A percentile compares a stretch with the other conserved stretches of the same genome.
Evolutionary conservation across 1,140 invertebrate species (phyloP).

Genomic region (Rhynchophorus ferrugineus): DNA sequence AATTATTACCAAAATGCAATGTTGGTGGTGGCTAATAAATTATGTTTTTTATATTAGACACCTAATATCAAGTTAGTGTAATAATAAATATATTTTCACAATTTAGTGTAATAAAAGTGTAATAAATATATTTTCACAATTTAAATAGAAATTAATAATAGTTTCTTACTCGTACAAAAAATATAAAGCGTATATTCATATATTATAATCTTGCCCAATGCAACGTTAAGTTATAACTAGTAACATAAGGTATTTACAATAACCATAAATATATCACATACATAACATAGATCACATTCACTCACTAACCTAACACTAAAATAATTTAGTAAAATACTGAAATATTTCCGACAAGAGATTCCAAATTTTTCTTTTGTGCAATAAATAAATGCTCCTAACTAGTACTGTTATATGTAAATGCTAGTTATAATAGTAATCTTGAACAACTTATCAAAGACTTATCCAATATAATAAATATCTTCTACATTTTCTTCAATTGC

Average conservation of each 20-base stretch:
- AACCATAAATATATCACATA: conserved; percentile 13
- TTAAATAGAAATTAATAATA: conserved; percentile 11
- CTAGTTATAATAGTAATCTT: too few species aligned
- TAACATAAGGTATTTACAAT: conserved; percentile 16
- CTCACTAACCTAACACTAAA: conserved; percentile 24
- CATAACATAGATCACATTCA: conserved; percentile 32
- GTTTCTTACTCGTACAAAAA: conserved; percentile 13
- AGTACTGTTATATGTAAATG: too few species aligned
- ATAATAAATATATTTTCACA: conserved; percentile 8
- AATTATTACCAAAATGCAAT: conserved; percentile 32
- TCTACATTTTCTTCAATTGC: conserved; percentile 1
- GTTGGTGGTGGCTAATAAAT: conserved; percentile 23
- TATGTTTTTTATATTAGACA: conserved; percentile 27
- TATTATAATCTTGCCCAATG: conserved; percentile 14
- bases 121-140: conserved; percentile 10
- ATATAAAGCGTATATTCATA: conserved; percentile 27
- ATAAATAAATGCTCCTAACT: conserved; percentile 24
- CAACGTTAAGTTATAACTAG: neutral
- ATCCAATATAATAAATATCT: neutral
- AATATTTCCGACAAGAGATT: conserved; percentile 36
- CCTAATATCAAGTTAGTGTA: conserved; percentile 25
- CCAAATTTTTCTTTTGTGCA: conserved; percentile 16
- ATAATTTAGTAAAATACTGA: conserved; percentile 37
- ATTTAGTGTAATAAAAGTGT: conserved; percentile 8
- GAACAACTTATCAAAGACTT: neutral